Evolutionary conservation across 2,113 vertebrate species (phyloP).

Genomic region (Tachysurus fulvidraco): DNA sequence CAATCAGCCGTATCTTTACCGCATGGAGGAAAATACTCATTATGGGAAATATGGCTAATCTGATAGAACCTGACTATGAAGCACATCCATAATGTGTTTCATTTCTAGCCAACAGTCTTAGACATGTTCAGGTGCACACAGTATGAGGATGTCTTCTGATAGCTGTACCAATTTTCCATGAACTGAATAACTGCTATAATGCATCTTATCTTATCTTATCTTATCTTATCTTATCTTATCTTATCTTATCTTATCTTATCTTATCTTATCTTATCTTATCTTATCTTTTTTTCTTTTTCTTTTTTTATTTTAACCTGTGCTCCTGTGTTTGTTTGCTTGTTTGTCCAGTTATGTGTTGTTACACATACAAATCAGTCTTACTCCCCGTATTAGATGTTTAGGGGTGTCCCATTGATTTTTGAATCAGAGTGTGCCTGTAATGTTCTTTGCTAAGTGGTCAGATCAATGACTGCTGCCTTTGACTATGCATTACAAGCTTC

Average conservation of each 20-base stretch:
- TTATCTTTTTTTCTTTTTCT: background rate
- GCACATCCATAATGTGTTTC: constrained; percentile 63
- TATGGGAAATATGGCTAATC: constrained; percentile 71
- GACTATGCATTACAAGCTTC: constrained; percentile 68
- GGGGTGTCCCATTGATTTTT: constrained; percentile 73
- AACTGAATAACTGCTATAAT: constrained; percentile 19
- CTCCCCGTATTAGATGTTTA: constrained; percentile 68
- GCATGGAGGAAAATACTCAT: constrained; percentile 61
- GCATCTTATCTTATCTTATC: background rate
- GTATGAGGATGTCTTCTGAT: background rate
- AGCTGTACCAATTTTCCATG: background rate
- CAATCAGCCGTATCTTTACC: constrained; percentile 64
- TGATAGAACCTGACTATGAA: constrained; percentile 72
- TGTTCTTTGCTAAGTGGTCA: constrained; percentile 74
- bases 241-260: background rate
- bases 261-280: background rate
- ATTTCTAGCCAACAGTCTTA: constrained; percentile 28
- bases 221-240: background rate
- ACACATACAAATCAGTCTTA: constrained; percentile 62
- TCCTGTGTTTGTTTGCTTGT: constrained; percentile 60
- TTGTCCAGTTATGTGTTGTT: constrained; percentile 63
- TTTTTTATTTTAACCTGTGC: constrained; percentile 8
- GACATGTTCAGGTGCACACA: background rate
- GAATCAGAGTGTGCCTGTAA: constrained; percentile 68
- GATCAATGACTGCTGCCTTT: constrained; percentile 73